Base-by-base conservation (phyloP, 2,113 vertebrate species). In the Pelmatolapia mariae region DNA sequence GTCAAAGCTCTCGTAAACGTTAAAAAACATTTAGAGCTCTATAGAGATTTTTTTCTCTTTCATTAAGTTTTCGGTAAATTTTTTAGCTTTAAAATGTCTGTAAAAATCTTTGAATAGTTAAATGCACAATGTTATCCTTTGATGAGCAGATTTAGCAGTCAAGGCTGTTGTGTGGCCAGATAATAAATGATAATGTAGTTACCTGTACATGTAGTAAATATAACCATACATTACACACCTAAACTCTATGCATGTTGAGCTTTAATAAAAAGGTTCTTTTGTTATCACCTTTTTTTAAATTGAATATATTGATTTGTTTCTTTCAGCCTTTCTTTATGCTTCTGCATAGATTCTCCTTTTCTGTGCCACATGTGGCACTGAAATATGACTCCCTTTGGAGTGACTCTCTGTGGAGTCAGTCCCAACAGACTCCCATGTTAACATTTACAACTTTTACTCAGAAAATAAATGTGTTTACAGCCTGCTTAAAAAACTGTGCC, bases 111-210 rank as follows among this genome's bases (percentile, higher is more conserved):
- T 29, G 22, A 47, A 47, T 7, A 7, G 40, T 11, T 76, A 73
- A 73, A 26, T 8, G 38, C 0, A 26, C 0, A 45, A 10, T 47
- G 15, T 29, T 2, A 0, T 26, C n/a, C 0, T 71, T 15, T 15
- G 19, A 68, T 10, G n/a, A 45, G 22, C 38, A 29, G 43, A 29
- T 47, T 76, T 26, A 76, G 40, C 40, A 8, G 26, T 0, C 0
- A 1, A 50, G 15, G 16, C 26, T 29, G 71, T 31, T n/a, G 0
- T 5, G 19, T 50, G 16, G 45, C 43, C 24, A 50, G 24, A 76
- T 76, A 19, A 76, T 19, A 76, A 50, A 19, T 0, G 8, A 76
- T 29, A 19, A 29, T 29, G 24, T 45, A 33, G 26, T 59, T 15
- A 68, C 63, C n/a, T 43, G n/a, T 16, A 71, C n/a, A 24, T 6